phyloP scores from a whole-genome alignment of 2,797 vertebrate genomes.

The Poeciliopsis paucimaculata region DNA sequence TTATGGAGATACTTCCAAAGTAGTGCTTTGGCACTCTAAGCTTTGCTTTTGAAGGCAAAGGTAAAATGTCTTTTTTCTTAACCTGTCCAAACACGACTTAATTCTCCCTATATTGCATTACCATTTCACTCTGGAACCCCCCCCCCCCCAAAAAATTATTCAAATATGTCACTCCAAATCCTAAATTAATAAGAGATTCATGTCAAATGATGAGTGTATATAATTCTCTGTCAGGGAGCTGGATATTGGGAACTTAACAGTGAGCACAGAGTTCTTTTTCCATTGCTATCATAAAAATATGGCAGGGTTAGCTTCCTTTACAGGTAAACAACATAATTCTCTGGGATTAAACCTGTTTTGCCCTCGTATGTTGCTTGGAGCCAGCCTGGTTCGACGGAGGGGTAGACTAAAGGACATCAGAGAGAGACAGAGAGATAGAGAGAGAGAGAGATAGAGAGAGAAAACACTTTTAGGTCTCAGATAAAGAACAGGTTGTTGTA shows the following conservation, averaged over 20 bases:
- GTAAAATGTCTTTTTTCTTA: background rate
- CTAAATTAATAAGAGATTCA: background rate
- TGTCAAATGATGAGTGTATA: background rate
- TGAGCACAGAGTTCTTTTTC: conserved; percentile 57
- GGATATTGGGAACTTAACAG: conserved; percentile 11
- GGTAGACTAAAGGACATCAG: conserved; percentile 82
- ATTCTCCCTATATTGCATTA: background rate
- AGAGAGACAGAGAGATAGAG: background rate
- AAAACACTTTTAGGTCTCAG: background rate
- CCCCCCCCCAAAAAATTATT: background rate
- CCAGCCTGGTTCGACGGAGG: conserved; percentile 95
- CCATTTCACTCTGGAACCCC: background rate
- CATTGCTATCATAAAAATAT: conserved; percentile 95
- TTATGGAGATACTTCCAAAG: background rate
- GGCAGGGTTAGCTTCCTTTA: conserved; percentile 77
- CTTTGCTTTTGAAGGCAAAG: background rate
- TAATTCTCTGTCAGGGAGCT: background rate
- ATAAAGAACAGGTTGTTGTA: conserved; percentile 13
- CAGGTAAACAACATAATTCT: conserved; percentile 94
- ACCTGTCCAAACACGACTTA: background rate
- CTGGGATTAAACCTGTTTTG: conserved; percentile 92
- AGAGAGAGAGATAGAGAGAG: background rate
- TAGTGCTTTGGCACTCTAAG: background rate
- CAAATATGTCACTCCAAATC: background rate
- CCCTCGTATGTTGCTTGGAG: conserved; percentile 94